Evolutionary conservation across 2,113 vertebrate species (phyloP).

Genomic region (Chlamydotis undulata): DNA sequence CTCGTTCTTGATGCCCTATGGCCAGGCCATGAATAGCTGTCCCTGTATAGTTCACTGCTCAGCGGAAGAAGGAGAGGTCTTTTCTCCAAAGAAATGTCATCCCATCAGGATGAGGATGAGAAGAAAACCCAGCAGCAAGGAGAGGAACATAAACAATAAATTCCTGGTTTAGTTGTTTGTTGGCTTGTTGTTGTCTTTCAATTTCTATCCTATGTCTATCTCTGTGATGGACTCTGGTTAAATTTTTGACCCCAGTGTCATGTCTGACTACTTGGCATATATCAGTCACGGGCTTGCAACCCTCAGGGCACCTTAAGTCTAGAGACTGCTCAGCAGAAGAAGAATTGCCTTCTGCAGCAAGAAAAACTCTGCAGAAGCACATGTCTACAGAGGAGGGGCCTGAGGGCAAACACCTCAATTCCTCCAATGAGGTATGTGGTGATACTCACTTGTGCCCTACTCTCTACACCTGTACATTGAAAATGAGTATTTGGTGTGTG

Average conservation of each 20-base stretch:
- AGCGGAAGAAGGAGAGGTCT: neutral
- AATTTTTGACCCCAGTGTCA: neutral
- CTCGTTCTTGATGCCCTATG: rapidly evolving
- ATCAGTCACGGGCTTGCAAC: neutral
- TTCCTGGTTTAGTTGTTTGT: neutral
- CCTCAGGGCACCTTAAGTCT: neutral
- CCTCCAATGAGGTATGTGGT: neutral
- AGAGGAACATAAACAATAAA: neutral
- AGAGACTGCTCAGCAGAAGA: neutral
- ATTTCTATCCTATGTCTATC: neutral
- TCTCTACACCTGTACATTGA: neutral
- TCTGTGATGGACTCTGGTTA: neutral
- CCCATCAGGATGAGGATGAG: neutral
- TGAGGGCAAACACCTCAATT: neutral
- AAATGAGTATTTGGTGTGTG: neutral
- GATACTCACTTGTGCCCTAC: neutral
- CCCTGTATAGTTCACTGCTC: neutral
- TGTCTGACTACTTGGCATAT: neutral
- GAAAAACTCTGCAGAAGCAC: neutral
- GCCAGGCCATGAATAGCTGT: neutral
- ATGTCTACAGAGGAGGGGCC: rapidly evolving
- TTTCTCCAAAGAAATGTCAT: neutral
- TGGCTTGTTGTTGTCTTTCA: neutral
- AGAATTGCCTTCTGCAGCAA: neutral
- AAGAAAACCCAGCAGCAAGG: neutral